Base-by-base conservation (phyloP, 2,113 vertebrate species). In the Sula dactylatra region DNA sequence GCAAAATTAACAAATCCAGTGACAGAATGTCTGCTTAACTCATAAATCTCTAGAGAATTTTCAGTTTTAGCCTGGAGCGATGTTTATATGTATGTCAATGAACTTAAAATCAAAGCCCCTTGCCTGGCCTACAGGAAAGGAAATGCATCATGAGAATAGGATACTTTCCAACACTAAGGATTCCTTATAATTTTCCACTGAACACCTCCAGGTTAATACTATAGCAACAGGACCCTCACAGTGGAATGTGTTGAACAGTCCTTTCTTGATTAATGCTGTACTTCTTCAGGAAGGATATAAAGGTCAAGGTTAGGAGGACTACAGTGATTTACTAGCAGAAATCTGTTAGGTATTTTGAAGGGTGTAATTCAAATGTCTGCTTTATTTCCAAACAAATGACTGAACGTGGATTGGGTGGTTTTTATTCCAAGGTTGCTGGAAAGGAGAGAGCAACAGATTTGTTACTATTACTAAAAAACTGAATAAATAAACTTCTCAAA, bases 41-140 rank as follows among this genome's bases (percentile, higher is more conserved):
- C 91, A 88, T 96, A 98, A 98, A 97, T 97, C 91, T 97, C 90
- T 95, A 88, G 90, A 93, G 78, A 95, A 73, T 95, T 95, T 97
- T 97, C 82, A 95, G 71, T 88, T 97, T 96, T 95, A 95, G 81
- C 95, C 95, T 64, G 80, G 62, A 96, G 94, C 12, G 4, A 42
- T 86, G 87, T 97, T 98, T 96, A 84, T 90, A n/a, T 95, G 66
- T 55, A 47, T 95, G 97, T 94, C 80, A 92, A 9, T 95, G 94
- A 97, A 97, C 94, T 93, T 89, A 95, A 94, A 91, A 93, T 96
- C 96, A 90, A 84, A 97, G 93, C 72, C 74, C n/a, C 70, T 67
- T 91, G 87, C 95, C 74, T 97, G 74, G 82, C 94, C 94, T 95
- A 42, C 12, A 49, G 90, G 93, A 81, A 97, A 92, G 94, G 93